Base-by-base conservation (phyloP, 2,113 vertebrate genomes). In the Mirza zaza region DNA sequence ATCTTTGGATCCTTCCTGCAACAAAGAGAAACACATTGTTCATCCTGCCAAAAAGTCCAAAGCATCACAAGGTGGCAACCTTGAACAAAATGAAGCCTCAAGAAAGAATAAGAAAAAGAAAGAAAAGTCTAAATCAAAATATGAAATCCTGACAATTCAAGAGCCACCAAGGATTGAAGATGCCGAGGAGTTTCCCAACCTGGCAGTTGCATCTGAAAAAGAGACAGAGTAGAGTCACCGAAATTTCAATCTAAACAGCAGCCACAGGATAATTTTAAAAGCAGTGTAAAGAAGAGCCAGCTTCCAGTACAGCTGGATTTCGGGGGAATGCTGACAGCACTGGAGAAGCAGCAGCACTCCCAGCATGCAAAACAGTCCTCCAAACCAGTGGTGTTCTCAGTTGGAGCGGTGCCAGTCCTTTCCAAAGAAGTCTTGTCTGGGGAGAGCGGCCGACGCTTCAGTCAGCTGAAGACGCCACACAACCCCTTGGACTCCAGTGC, bases 401-500 rank as follows among this genome's bases (percentile, higher is more conserved):
- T 99, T 91, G 99, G 99, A 96, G 99, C 99, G 4, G 95, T 99
- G 29, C 99, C 99, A 23, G 98, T 99, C 45, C 98, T 99, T 81
- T 99, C 99, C 93, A 99, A 99, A 97, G 99, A 99, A 63, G 71
- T 98, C 29, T 17, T 92, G 3, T 92, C 89, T 0, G 98, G 98
- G 86, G 99, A 98, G 67, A 99, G 99, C 97, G 97, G 94, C 36
- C 97, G 98, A 81, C 98, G 98, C 70, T 98, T 98, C 97, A 98
- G 96, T 92, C 98, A 98, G 94, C 98, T 98, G 85, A 99, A 99
- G 97, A 98, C 99, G 52, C 99, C 99, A 10, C 99, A 99, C 98
- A 99, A 99, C 93, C 99, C 99, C 2, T 90, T 99, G 98, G 99
- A 99, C 98, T 99, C 99, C 79, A 99, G 99, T 0, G 99, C 99